Evolutionary conservation across 2,888 invertebrate genomes (phyloP).

Genomic region (Drosophila pseudotakahashii): DNA sequence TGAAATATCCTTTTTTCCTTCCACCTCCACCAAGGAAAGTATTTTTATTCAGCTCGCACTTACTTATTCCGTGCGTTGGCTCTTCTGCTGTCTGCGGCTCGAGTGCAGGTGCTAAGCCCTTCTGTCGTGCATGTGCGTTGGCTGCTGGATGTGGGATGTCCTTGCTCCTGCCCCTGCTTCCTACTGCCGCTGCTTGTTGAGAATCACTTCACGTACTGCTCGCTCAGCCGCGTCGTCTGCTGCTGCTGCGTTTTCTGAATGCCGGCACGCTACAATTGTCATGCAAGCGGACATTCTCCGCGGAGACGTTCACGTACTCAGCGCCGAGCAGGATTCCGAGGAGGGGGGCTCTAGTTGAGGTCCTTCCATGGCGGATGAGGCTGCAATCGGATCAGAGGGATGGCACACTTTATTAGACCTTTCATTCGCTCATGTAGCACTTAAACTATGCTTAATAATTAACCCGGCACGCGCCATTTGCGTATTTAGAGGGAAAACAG

Average conservation of each 20-base stretch:
- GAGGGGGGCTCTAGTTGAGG: slow-evolving; percentile 47
- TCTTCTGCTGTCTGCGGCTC: slow-evolving; percentile 53
- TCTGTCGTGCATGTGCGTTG: slow-evolving; percentile 54
- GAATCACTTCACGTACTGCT: slow-evolving; percentile 73
- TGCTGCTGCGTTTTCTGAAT: slow-evolving; percentile 73
- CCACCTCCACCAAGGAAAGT: slow-evolving; percentile 7
- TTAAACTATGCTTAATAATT: slow-evolving; percentile 65
- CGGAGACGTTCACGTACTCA: slow-evolving; percentile 64
- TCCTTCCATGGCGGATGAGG: slow-evolving; percentile 29
- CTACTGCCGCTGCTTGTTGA: slow-evolving; percentile 55
- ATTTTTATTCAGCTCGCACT: slow-evolving; percentile 47
- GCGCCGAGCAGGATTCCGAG: slow-evolving; percentile 21
- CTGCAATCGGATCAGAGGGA: slow-evolving; percentile 36
- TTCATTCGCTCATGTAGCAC: slow-evolving; percentile 29
- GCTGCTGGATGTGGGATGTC: slow-evolving; percentile 20
- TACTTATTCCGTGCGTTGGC: slow-evolving; percentile 67
- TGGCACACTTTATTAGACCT: slow-evolving; percentile 45
- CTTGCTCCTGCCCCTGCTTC: slow-evolving; percentile 47
- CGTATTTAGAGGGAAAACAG: slow-evolving; percentile 59
- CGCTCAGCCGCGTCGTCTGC: slow-evolving; percentile 63
- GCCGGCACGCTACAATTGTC: slow-evolving; percentile 81
- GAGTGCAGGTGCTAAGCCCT: slow-evolving; percentile 68
- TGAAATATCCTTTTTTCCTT: slow-evolving; percentile 28
- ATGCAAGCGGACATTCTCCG: slow-evolving; percentile 78
- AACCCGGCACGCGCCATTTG: slow-evolving; percentile 62